A percentile compares a stretch with the other conserved stretches of the same genome.
Conservation (phyloP, 2,888 invertebrate genomes). For the Drosophila koepferae region DNA sequence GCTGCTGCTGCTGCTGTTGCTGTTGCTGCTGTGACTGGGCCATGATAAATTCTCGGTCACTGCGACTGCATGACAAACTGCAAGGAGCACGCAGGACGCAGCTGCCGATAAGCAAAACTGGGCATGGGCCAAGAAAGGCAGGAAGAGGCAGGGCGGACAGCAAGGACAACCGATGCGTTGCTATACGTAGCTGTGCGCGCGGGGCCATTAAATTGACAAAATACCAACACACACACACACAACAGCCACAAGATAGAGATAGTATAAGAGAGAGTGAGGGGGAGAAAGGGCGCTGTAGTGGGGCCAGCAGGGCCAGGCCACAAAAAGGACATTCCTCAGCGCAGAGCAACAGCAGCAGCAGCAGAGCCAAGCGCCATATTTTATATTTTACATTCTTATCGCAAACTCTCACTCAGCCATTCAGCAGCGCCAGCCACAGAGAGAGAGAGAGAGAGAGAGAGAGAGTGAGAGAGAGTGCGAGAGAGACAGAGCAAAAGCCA, state of each 20-base stretch:
- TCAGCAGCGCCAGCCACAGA: slow-evolving; percentile 40
- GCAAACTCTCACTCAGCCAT: slow-evolving; percentile 81
- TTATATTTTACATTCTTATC: slow-evolving; percentile 86
- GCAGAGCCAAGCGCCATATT: slow-evolving; percentile 78
- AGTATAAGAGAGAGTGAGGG: slow-evolving; percentile 33
- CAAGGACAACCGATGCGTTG: slow-evolving; percentile 50
- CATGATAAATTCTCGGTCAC: slow-evolving; percentile 82
- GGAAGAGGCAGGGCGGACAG: not conserved
- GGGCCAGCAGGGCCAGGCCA: slow-evolving; percentile 47
- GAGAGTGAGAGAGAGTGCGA: slow-evolving; percentile 15
- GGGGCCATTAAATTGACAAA: slow-evolving; percentile 79
- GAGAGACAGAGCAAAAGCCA: slow-evolving; percentile 31
- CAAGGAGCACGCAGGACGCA: slow-evolving; percentile 76
- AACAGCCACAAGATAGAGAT: slow-evolving; percentile 51
- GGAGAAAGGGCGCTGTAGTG: not conserved
- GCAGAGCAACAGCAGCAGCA: slow-evolving; percentile 32
- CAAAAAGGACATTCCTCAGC: slow-evolving; percentile 85
- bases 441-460: slow-evolving; percentile 2
- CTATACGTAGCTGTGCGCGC: slow-evolving; percentile 55
- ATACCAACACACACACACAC: slow-evolving; percentile 65
- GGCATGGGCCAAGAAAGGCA: slow-evolving; percentile 17
- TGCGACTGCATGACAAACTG: slow-evolving; percentile 80
- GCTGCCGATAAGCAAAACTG: slow-evolving; percentile 71
- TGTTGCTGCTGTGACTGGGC: slow-evolving; percentile 33
- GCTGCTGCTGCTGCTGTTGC: slow-evolving; percentile 27